A percentile compares a stretch with the other conserved stretches of the same genome.
phyloP scores from a whole-genome alignment of 92 coral and sea anemone species.

The Muricea muricata region DNA sequence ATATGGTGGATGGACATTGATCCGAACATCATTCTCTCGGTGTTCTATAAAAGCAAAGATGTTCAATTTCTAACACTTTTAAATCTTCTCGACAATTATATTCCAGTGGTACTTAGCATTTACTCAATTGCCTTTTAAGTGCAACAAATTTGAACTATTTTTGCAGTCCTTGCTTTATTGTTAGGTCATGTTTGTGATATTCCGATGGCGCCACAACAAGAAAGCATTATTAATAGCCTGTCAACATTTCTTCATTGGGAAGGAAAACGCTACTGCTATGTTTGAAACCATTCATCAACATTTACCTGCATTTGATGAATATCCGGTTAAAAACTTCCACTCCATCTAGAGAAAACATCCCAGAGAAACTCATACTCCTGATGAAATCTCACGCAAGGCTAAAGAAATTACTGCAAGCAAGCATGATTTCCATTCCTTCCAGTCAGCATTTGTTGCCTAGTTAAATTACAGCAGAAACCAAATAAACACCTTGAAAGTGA shows the following conservation, averaged over 20 bases:
- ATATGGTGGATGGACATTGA: background rate
- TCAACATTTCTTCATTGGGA: background rate
- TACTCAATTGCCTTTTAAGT: background rate
- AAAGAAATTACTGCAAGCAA: too few relatives aligned
- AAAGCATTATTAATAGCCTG: background rate
- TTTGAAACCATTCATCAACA: background rate
- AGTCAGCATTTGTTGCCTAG: too few relatives aligned
- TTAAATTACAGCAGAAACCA: too few relatives aligned
- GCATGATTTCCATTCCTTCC: too few relatives aligned
- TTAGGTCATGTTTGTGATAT: slow-evolving; percentile 13
- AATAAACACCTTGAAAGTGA: too few relatives aligned
- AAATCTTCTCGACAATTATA: background rate
- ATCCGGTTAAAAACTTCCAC: background rate
- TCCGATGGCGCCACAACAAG: background rate
- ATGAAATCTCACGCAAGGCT: too few relatives aligned
- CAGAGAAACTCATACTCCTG: too few relatives aligned
- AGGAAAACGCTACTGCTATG: background rate
- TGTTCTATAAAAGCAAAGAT: slow-evolving; percentile 7
- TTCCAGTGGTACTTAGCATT: background rate
- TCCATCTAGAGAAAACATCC: background rate
- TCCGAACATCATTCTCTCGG: background rate
- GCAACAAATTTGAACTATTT: background rate
- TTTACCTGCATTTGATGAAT: background rate
- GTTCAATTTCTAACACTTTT: background rate
- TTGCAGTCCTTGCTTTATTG: background rate